Evolutionary conservation across 2,113 vertebrate genomes (phyloP).

Genomic region (Zosterops lateralis): DNA sequence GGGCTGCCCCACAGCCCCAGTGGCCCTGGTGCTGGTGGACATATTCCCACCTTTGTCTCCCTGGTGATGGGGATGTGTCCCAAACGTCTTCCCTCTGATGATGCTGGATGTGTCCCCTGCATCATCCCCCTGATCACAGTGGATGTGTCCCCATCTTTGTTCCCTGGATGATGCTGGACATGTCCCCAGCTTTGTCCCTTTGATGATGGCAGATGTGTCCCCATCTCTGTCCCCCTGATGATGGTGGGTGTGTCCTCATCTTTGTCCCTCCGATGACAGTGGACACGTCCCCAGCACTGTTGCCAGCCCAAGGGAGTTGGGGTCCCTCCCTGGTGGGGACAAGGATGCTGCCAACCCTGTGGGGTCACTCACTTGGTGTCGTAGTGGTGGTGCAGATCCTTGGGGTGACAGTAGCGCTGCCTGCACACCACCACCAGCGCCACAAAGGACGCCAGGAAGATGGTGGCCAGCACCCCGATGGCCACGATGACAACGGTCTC

Average conservation of each 20-base stretch:
- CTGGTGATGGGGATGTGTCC: not conserved
- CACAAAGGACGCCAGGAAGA: slow-evolving; percentile 93
- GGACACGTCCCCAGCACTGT: not conserved
- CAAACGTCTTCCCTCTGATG: not conserved
- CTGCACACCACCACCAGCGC: slow-evolving; percentile 92
- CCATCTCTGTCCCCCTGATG: not conserved
- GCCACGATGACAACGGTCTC: slow-evolving; percentile 96
- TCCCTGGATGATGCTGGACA: not conserved
- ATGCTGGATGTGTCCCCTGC: not conserved
- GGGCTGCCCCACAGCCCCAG: accelerated
- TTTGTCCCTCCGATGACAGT: accelerated
- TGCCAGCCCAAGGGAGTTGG: not conserved
- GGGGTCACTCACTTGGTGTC: slow-evolving; percentile 87
- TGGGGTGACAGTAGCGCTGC: slow-evolving; percentile 90
- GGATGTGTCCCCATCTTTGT: accelerated
- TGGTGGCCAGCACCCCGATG: slow-evolving; percentile 92
- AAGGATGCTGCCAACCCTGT: accelerated
- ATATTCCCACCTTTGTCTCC: not conserved
- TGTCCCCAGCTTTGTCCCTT: accelerated
- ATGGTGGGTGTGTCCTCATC: not conserved
- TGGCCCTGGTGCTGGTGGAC: accelerated
- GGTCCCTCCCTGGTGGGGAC: not conserved
- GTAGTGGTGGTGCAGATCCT: slow-evolving; percentile 84
- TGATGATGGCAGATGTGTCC: not conserved
- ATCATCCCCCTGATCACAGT: no score